phyloP scores from a whole-genome alignment of 2,888 invertebrate species.

The Tachina fera region DNA sequence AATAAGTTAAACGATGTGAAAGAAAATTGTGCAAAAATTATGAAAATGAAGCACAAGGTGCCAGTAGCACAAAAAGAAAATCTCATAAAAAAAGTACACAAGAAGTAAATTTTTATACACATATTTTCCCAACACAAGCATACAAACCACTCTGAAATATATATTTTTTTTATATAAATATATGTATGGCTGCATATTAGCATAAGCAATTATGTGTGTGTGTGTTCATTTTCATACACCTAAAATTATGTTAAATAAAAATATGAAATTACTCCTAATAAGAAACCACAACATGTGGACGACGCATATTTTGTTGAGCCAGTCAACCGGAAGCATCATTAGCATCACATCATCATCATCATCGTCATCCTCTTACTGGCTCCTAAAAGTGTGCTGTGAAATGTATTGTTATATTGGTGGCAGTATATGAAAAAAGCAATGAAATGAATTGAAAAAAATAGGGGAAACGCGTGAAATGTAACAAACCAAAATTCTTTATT shows the following conservation, averaged over 20 bases:
- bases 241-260: conserved; percentile 58
- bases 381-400: background rate
- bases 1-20: conserved; percentile 73
- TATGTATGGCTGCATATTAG: too few relatives aligned
- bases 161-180: background rate
- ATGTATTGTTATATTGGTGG: conserved; percentile 21
- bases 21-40: conserved; percentile 72
- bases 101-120: conserved; percentile 1
- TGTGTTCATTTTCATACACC: conserved; percentile 1
- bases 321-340: conserved; percentile 40
- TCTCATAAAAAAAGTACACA: background rate
- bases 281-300: conserved; percentile 67
- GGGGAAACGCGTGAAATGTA: conserved; percentile 9
- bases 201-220: background rate
- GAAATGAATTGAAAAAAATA: background rate
- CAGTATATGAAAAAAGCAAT: background rate
- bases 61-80: conserved; percentile 34
- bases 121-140: background rate
- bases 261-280: conserved; percentile 57
- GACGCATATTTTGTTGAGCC: conserved; percentile 55
- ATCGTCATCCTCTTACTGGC: background rate
- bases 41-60: conserved; percentile 71
- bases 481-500: conserved; percentile 58
- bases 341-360: conserved; percentile 27
- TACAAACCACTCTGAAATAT: background rate